Evolutionary conservation across 2,113 vertebrate species (phyloP), one percentile per base, ranked within the genome.

Genomic region (Sapajus apella): DNA sequence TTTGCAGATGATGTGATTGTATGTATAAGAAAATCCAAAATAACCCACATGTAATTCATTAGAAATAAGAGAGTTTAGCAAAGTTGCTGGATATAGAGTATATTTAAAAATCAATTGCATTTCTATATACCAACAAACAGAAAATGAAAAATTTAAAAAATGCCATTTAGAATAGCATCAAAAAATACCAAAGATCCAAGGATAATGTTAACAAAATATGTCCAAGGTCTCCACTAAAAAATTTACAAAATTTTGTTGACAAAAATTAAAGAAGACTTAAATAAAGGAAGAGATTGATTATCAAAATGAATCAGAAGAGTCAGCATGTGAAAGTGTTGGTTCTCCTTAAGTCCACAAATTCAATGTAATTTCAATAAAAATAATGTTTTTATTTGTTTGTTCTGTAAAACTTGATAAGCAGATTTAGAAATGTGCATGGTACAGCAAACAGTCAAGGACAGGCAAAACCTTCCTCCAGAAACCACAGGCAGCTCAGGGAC

Each of bases 1-100:
- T 84, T 64, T 95, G 30, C 23, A 96, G 10, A 89, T 89, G 37
- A 56, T 92, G n/a, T 52, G 6, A 92, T 72, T 77, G 23, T 64
- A 85, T 85, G 32, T 32, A 79, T 73, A 89, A 95, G 72, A 66
- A 89, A 72, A 79, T 47, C n/a, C 58, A 95, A 84, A 79, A 64
- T 82, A 68, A 76, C 40, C 20, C 50, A 47, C 12, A 56, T 10
- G 18, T 83, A 70, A 73, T 40, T 50, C 3, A 66, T 50, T 73
- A 64, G 43, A 87, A 79, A 66, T 64, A 91, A 72, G 52, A 70
- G 16, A 81, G 47, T 81, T 56, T 32, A 56, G 37, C 16, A 92
- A 81, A 68, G 6, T 73, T 76, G 23, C 45, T 87, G 55, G 32
- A n/a, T 58, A 55, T 64, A 87, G 27, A 87, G 30, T 64, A 52